A percentile compares a stretch with the other conserved stretches of the same genome.
phyloP scores from a whole-genome alignment of 2,797 vertebrate species.

The Melanotaenia nigrans region DNA sequence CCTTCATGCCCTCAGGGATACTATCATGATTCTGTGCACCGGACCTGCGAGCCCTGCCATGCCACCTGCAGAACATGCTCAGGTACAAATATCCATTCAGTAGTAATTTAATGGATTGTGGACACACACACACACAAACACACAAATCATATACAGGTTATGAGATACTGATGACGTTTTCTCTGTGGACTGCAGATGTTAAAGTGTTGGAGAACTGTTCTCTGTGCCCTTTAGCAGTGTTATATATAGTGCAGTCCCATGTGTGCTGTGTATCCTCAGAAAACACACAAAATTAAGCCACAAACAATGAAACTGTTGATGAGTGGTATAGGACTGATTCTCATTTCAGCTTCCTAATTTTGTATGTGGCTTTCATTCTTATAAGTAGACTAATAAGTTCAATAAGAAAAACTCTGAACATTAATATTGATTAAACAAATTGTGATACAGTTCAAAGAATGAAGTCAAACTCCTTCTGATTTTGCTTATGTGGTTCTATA shows the following conservation, averaged over 20 bases:
- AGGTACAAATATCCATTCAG: constrained; percentile 73
- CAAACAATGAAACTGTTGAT: neutral
- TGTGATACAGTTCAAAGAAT: neutral
- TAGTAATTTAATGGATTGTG: constrained; percentile 12
- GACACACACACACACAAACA: neutral
- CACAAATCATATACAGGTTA: neutral
- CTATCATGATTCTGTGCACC: constrained; percentile 74
- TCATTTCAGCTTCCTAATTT: neutral
- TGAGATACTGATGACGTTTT: constrained; percentile 30
- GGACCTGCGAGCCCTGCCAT: constrained; percentile 89
- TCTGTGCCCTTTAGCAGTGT: neutral
- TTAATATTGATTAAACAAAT: neutral
- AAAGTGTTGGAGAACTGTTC: neutral
- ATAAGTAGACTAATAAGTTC: neutral
- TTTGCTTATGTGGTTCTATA: neutral
- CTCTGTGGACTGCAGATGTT: constrained; percentile 16
- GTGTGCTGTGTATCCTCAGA: neutral
- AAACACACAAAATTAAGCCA: neutral
- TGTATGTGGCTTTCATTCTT: neutral
- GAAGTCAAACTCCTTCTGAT: neutral
- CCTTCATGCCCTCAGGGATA: constrained; percentile 85
- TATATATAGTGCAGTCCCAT: neutral
- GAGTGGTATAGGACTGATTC: neutral
- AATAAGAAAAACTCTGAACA: neutral
- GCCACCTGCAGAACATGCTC: constrained; percentile 86